These are phyloP conservation scores for Bellardia pandia DNA, from an alignment of 2,888 invertebrate genomes.

Conservation along the genomic window DNA sequence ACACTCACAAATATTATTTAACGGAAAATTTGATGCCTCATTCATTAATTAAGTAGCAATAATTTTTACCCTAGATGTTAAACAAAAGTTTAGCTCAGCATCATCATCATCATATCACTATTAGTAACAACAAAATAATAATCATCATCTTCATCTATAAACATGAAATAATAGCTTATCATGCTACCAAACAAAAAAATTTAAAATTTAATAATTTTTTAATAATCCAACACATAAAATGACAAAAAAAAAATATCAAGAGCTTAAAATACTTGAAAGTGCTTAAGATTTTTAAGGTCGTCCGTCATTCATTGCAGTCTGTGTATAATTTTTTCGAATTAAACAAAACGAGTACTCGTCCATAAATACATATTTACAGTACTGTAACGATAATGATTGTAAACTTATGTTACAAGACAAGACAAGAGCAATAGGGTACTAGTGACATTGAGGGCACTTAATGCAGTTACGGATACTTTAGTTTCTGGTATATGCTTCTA, in stretches of 20 bases:
- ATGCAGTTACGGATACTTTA: too few species aligned
- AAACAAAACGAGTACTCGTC: background rate
- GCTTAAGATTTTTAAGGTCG: background rate
- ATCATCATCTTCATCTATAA: background rate
- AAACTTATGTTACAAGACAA: too few species aligned
- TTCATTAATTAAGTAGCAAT: constrained; percentile 53
- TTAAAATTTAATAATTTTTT: constrained; percentile 11
- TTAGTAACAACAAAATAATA: background rate
- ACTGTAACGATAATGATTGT: too few species aligned
- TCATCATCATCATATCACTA: background rate
- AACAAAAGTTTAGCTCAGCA: background rate
- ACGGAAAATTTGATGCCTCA: constrained; percentile 19
- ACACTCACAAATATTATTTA: background rate
- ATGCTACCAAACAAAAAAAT: constrained; percentile 3
- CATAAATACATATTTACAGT: too few species aligned
- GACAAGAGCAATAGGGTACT: too few species aligned
- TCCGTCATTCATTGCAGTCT: background rate
- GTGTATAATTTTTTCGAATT: background rate
- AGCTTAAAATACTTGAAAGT: constrained; percentile 12
- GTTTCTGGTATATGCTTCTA: too few species aligned
- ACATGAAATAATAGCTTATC: constrained; percentile 7
- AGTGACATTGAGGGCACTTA: too few species aligned
- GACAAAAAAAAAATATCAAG: background rate
- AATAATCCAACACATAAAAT: constrained; percentile 11
- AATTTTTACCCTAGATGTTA: background rate